Evolutionary conservation across 2,113 vertebrate genomes (phyloP).

Genomic region (Lepus timidus): DNA sequence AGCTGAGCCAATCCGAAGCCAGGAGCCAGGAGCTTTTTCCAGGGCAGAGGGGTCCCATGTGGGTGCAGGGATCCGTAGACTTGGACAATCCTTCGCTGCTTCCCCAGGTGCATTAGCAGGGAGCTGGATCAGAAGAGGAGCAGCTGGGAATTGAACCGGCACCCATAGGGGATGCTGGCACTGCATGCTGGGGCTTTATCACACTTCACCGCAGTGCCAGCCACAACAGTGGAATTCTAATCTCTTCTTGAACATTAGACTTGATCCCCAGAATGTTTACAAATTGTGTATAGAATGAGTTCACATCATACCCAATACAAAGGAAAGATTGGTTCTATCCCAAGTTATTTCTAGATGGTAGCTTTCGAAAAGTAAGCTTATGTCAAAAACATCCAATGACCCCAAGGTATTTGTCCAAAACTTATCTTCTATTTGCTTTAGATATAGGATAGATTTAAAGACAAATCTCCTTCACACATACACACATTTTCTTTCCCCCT

Average conservation of each 20-base stretch:
- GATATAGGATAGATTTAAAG: slow-evolving; percentile 3
- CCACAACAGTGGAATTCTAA: neutral
- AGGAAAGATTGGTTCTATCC: neutral
- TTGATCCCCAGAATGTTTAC: neutral
- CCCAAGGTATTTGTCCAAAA: slow-evolving; percentile 11
- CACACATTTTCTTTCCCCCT: neutral
- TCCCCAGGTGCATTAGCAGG: too few relatives aligned
- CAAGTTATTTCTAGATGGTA: neutral
- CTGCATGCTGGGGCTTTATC: too few relatives aligned
- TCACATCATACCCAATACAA: neutral
- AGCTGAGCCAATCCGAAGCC: too few relatives aligned
- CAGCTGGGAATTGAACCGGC: too few relatives aligned
- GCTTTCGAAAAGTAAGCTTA: neutral
- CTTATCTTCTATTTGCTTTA: neutral
- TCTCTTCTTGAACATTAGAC: neutral
- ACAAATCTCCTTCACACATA: neutral
- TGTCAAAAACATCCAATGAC: neutral
- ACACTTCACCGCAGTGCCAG: too few relatives aligned
- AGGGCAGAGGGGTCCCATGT: too few relatives aligned
- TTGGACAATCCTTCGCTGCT: too few relatives aligned
- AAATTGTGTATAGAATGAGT: neutral
- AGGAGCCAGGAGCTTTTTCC: too few relatives aligned
- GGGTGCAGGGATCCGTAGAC: too few relatives aligned
- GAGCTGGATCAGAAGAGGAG: too few relatives aligned
- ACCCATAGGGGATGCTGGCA: too few relatives aligned